Percentiles rank a stretch among this genome's conserved stretches.
Conservation (phyloP, 2,888 invertebrate species). For the Cordilura impudica region DNA sequence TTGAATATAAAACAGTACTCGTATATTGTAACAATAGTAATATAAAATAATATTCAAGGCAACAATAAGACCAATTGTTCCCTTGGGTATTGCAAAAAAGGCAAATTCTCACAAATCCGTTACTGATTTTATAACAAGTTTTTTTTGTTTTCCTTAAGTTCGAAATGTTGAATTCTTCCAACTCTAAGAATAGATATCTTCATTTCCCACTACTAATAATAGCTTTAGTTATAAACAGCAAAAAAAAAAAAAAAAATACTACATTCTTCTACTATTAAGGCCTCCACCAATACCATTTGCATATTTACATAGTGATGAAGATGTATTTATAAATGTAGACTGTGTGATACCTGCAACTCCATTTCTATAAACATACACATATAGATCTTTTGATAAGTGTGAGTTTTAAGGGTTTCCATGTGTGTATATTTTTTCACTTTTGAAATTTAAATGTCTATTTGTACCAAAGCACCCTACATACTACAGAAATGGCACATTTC, state of each 20-base stretch:
- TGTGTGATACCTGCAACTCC: no score
- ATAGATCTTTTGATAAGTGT: no score
- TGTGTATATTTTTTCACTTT: no score
- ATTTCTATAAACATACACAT: no score
- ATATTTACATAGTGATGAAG: slow-evolving; percentile 51
- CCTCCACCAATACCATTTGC: slow-evolving; percentile 56
- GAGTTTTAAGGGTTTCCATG: no score
- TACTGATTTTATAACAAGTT: slow-evolving; percentile 46
- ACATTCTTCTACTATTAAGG: slow-evolving; percentile 29
- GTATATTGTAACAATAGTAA: background rate
- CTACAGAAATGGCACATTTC: no score
- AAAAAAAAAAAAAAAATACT: slow-evolving; percentile 40
- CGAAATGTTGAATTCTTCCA: slow-evolving; percentile 6
- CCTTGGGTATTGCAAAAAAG: slow-evolving; percentile 68
- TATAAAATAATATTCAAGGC: slow-evolving; percentile 67
- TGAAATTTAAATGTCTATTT: no score
- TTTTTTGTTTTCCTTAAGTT: slow-evolving; percentile 16
- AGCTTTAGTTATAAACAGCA: background rate
- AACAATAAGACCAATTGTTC: slow-evolving; percentile 75
- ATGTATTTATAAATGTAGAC: background rate
- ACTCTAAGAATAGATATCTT: background rate
- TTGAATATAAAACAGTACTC: background rate
- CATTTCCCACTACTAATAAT: background rate
- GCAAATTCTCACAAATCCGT: slow-evolving; percentile 67
- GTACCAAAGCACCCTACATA: no score